A percentile compares a stretch with the other conserved stretches of the same genome.
phyloP scores from a whole-genome alignment of 2,888 invertebrate genomes.

The Macaria notata region DNA sequence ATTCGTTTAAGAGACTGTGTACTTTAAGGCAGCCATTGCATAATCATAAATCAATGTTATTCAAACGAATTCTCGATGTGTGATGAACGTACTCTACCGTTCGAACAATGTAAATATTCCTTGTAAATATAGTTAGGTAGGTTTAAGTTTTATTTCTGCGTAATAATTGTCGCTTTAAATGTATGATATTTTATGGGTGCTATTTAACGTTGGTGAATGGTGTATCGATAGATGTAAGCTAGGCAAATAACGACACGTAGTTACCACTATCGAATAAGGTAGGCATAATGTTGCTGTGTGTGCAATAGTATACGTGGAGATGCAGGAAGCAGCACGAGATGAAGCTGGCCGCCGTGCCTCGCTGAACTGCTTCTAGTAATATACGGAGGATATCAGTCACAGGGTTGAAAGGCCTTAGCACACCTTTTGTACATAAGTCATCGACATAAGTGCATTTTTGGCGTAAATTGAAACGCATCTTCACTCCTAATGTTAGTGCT shows the following conservation, averaged over 20 bases:
- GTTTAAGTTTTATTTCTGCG: constrained; percentile 29
- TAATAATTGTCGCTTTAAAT: constrained; percentile 67
- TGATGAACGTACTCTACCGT: constrained; percentile 38
- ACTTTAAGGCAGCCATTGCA: constrained; percentile 71
- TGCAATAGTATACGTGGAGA: constrained; percentile 70
- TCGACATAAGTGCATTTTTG: constrained; percentile 44
- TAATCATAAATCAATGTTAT: constrained; percentile 38
- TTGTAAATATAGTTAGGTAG: constrained; percentile 51
- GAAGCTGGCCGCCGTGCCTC: background rate
- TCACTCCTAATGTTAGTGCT: constrained; percentile 16
- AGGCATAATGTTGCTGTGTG: constrained; percentile 72
- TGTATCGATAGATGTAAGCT: constrained; percentile 49
- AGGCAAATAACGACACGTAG: constrained; percentile 59
- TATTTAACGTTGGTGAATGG: constrained; percentile 76
- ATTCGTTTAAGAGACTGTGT: constrained; percentile 73
- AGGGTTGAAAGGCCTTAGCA: constrained; percentile 65
- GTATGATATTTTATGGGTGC: constrained; percentile 78
- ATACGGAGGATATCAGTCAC: constrained; percentile 52
- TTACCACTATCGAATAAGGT: constrained; percentile 67
- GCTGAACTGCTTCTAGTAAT: constrained; percentile 27
- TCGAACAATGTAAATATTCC: constrained; percentile 46
- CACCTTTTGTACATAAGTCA: constrained; percentile 51
- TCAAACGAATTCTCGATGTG: constrained; percentile 28
- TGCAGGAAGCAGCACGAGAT: background rate
- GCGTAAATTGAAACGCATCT: constrained; percentile 40